Percentiles rank a stretch among this genome's conserved stretches.
Conservation (phyloP, 53 echinoderm and acorn worm genomes). For the Henricia sp. region DNA sequence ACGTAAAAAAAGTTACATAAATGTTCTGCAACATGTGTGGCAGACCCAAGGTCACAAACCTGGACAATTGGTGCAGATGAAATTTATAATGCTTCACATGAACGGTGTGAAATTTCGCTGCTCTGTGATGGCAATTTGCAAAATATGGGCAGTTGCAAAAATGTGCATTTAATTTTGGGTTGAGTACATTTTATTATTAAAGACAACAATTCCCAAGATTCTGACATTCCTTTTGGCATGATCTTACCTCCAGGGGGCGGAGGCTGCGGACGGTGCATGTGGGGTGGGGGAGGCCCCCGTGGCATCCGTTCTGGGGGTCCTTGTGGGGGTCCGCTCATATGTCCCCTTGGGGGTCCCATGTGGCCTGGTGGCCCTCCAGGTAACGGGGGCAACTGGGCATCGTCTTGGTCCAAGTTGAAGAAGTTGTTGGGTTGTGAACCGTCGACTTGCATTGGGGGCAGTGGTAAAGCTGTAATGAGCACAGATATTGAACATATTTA, state of each 20-base stretch:
- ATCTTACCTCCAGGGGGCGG: slow-evolving; percentile 68
- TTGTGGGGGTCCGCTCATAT: slow-evolving; percentile 41
- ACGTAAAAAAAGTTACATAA: not conserved
- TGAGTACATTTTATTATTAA: too few species aligned
- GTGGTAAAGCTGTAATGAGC: slow-evolving; percentile 76
- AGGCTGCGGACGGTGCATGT: slow-evolving; percentile 39
- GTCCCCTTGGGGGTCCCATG: slow-evolving; percentile 43
- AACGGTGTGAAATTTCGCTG: too few species aligned
- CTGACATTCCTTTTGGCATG: not conserved
- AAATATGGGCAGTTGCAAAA: too few species aligned
- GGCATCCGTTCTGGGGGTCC: slow-evolving; percentile 62
- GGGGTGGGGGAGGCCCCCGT: slow-evolving; percentile 57
- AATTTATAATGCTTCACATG: not conserved
- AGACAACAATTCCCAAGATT: too few species aligned
- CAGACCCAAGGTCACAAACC: too few species aligned
- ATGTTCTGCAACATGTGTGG: not conserved
- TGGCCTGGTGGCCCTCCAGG: slow-evolving; percentile 60
- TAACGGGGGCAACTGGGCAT: slow-evolving; percentile 54
- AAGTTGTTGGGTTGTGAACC: slow-evolving; percentile 64
- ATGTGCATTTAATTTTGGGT: too few species aligned
- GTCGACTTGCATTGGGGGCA: slow-evolving; percentile 76
- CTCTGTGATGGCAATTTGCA: too few species aligned
- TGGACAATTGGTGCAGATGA: not conserved
- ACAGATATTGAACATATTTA: slow-evolving; percentile 10
- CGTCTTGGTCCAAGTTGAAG: slow-evolving; percentile 80